Evolutionary conservation across 2,888 invertebrate genomes (phyloP), one percentile per base, ranked within the genome.

Genomic region (Clepsis dumicolana): DNA sequence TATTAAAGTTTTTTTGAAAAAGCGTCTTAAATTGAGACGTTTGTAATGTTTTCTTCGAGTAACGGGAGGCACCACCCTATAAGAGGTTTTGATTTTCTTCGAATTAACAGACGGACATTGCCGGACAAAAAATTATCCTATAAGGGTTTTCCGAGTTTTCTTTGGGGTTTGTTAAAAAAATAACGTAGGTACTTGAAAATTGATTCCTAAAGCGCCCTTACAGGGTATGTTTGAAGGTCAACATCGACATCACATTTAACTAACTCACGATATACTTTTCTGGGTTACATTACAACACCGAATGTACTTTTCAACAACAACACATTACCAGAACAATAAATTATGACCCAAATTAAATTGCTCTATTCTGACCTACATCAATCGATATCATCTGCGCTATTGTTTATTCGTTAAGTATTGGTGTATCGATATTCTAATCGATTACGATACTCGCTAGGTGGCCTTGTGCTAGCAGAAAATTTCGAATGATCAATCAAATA

Each of bases 381-480:
- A 80, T 81, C 76, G 75, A 79, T 79, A 82, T 82, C 81, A 85
- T 83, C 80, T 74, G 67, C 71, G 48, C 75, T 73, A 84, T 85
- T 86, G 80, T 85, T 81, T 73, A 71, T 75, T 77, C 60, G 67
- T 64, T 71, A 74, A 79, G 73, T 72, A 74, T 78, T 77, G 75
- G 75, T 78, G 75, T 66, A 72, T 75, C 74, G 74, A 75, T 77
- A 61, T 21, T 75, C 73, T 72, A 77, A 76, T 80, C 78, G 77
- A 80, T 81, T 79, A 79, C 71, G 54, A 71, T 71, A 71, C 18
- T 74, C 70, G 71, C 74, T 73, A 53, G 66, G 59, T 72, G 83
- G 75, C 86, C 86, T 85, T 81, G 82, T 76, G 77, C 76, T 71
- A 75, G 74, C 77, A 76, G 78, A 80, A 79, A 83, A 77, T 79